These are phyloP conservation scores for Remorina albescens DNA, from an alignment of 2,797 vertebrate genomes.

Conservation along the genomic window DNA sequence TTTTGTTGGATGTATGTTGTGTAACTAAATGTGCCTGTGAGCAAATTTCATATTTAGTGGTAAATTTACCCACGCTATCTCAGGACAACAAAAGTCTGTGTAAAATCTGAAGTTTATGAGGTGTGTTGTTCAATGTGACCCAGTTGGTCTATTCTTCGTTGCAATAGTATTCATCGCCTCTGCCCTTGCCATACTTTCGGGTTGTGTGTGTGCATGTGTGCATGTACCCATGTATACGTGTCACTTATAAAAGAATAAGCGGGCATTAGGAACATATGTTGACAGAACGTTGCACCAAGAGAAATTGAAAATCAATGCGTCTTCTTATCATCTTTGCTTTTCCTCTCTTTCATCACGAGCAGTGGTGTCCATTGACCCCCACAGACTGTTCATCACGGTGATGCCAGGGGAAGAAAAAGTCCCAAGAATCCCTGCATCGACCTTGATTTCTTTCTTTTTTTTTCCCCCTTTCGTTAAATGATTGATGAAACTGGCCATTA, in stretches of 20 bases:
- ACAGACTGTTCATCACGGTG: constrained; percentile 51
- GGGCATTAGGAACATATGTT: constrained; percentile 31
- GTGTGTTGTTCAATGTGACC: constrained; percentile 54
- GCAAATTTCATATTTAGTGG: neutral
- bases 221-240: neutral
- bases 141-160: constrained; percentile 31
- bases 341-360: constrained; percentile 43
- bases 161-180: constrained; percentile 11
- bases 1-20: no score
- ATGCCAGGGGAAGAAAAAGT: constrained; percentile 4
- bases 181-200: constrained; percentile 51
- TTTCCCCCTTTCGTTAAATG: constrained; percentile 6
- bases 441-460: constrained; percentile 39
- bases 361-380: constrained; percentile 47
- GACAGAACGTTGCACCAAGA: constrained; percentile 51
- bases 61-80: constrained; percentile 8
- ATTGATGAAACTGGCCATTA: constrained; percentile 23
- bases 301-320: constrained; percentile 70
- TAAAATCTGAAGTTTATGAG: constrained; percentile 21
- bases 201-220: neutral
- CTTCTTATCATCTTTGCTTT: constrained; percentile 30
- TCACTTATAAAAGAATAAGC: constrained; percentile 19
- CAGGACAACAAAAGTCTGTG: constrained; percentile 1
- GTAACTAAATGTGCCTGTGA: no score
- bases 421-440: constrained; percentile 11